Conservation (phyloP, 1,140 invertebrate species). For the Drosophila pseudoananassae region DNA sequence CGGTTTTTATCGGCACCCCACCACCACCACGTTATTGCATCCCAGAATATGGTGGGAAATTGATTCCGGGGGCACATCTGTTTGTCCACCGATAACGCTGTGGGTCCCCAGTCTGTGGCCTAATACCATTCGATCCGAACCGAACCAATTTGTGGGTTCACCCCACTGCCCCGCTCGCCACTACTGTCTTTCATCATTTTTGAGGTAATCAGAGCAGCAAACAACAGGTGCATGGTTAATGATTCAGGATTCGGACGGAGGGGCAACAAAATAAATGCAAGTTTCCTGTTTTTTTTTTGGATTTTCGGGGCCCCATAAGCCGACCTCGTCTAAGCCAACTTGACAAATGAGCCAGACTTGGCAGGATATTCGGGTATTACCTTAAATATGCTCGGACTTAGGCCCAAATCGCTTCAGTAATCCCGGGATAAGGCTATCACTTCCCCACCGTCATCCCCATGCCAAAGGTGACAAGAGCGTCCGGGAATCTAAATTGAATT, state of each 20-base stretch:
- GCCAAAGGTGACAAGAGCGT: neutral
- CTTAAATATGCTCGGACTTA: slow-evolving; percentile 20
- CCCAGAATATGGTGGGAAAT: slow-evolving; percentile 54
- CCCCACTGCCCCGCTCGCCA: too few relatives aligned
- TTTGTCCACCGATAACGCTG: slow-evolving; percentile 33
- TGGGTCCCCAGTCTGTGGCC: neutral
- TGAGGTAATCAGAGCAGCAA: neutral
- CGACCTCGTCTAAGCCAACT: slow-evolving; percentile 27
- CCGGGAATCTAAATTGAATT: neutral
- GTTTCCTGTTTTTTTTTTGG: neutral
- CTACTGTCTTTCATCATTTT: neutral
- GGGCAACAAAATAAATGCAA: neutral
- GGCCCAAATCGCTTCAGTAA: slow-evolving; percentile 11
- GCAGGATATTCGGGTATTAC: slow-evolving; percentile 22
- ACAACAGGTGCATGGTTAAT: slow-evolving; percentile 23
- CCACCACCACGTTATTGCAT: neutral
- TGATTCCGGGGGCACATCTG: slow-evolving; percentile 62
- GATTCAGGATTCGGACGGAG: neutral
- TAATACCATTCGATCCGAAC: slow-evolving; percentile 8
- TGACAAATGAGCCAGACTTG: slow-evolving; percentile 30
- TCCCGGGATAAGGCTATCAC: neutral
- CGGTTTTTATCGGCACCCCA: neutral
- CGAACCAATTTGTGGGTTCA: neutral
- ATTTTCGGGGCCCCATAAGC: slow-evolving; percentile 5
- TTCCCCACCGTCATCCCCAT: neutral